These are phyloP conservation scores for Proisotoma minuta DNA, from an alignment of 2,888 invertebrate genomes.

Conservation along the genomic window DNA sequence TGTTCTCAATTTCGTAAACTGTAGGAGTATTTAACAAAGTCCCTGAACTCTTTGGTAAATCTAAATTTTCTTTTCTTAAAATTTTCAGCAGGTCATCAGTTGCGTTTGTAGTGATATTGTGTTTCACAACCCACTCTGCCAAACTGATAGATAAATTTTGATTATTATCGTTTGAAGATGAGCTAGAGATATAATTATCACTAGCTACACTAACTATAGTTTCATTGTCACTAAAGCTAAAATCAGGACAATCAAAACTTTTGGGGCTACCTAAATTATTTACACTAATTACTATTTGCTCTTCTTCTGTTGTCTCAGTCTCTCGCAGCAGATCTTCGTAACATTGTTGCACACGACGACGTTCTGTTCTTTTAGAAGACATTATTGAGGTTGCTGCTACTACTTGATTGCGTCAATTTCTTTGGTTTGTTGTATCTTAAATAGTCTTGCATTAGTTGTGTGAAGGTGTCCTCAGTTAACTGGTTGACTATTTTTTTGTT, in stretches of 20 bases:
- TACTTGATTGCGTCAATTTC: too few species aligned
- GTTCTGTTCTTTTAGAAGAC: background rate
- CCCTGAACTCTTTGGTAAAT: background rate
- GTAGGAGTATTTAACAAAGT: background rate
- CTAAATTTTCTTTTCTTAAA: background rate
- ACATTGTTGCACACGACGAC: background rate
- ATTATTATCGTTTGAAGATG: background rate
- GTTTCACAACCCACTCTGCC: background rate
- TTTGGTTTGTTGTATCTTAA: background rate
- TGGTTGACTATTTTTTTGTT: background rate
- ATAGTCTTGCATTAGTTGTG: background rate
- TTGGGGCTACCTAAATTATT: background rate
- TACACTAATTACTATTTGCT: background rate
- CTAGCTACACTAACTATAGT: background rate
- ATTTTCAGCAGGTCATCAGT: background rate
- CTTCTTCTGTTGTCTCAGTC: background rate
- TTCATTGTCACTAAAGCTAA: background rate
- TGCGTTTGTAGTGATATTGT: background rate
- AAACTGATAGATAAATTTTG: background rate
- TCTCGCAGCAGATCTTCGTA: background rate
- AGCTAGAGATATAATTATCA: background rate
- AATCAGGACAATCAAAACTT: background rate
- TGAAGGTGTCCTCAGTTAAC: background rate
- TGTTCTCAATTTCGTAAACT: background rate
- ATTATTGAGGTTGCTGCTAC: background rate